Conservation (phyloP, 2,888 invertebrate genomes). For the Mesochorus sp. region DNA sequence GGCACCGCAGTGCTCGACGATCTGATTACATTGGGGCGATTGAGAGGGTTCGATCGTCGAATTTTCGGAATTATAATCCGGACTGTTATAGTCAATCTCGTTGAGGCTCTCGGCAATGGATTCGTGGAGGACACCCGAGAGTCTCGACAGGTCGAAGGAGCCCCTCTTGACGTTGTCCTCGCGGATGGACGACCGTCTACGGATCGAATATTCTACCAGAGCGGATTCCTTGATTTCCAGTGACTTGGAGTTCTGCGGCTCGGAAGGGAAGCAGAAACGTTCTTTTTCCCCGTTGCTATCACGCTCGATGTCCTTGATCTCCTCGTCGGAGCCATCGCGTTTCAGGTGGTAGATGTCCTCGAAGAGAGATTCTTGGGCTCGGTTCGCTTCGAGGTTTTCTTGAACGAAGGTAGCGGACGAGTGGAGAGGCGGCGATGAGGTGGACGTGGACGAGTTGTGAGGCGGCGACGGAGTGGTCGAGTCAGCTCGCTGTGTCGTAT, state of each 20-base stretch:
- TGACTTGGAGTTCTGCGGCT: too few relatives aligned
- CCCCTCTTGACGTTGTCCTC: slow-evolving; percentile 22
- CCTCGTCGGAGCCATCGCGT: slow-evolving; percentile 55
- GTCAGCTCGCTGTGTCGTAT: slow-evolving; percentile 31
- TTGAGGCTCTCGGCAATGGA: slow-evolving; percentile 65
- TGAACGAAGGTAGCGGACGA: slow-evolving; percentile 54
- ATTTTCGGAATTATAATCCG: slow-evolving; percentile 26
- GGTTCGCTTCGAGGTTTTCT: slow-evolving; percentile 32
- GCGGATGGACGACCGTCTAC: neutral
- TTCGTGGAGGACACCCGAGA: slow-evolving; percentile 59
- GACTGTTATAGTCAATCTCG: slow-evolving; percentile 50
- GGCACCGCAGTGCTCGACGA: neutral
- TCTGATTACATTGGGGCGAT: neutral
- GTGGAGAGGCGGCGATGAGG: too few relatives aligned
- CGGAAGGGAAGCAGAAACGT: too few relatives aligned
- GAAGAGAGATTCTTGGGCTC: slow-evolving; percentile 63
- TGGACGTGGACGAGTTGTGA: too few relatives aligned
- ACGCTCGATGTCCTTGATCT: slow-evolving; percentile 68
- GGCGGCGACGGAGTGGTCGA: too few relatives aligned
- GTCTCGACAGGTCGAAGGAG: slow-evolving; percentile 40
- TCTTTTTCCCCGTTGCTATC: slow-evolving; percentile 39
- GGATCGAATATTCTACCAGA: too few relatives aligned
- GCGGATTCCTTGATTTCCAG: slow-evolving; percentile 2
- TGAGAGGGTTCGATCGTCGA: slow-evolving; percentile 5
- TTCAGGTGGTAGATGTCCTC: slow-evolving; percentile 66